Base-by-base conservation (phyloP, 1,140 invertebrate species). In the Euborellia annulipes region DNA sequence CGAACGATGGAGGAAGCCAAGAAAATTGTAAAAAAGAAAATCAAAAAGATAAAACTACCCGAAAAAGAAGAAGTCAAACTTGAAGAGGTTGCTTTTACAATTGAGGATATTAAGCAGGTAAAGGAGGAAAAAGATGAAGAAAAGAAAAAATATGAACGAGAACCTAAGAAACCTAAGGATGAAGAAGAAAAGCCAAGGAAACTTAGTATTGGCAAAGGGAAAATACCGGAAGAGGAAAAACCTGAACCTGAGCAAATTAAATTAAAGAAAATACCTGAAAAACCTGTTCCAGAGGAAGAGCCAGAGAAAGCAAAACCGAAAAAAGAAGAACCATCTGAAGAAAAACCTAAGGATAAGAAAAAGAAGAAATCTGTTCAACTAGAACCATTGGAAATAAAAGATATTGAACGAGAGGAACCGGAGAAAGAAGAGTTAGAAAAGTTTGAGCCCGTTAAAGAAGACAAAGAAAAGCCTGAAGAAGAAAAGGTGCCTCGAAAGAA, bases 1-100 rank as follows among this genome's bases (percentile, higher is more conserved):
- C 51, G 61, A 46, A 61, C 60, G 51, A 54, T 56, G 44, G 52
- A 61, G 47, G 59, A 62, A 52, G 59, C 61, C 8, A 37, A 52
- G 37, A 60, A 58, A 54, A 41, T 61, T 13, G 54, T 56, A 39
- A 61, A 61, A 46, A 55, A 41, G 22, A 60, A 58, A 48, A 36
- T 42, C 3, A 58, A 54, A 27, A 56, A 54, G 30, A 41, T 52
- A 8, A 59, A 61, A 48, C 46, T 57, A 0, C 36, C 53, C 9
- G 54, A 58, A 21, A 52, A 52, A 46, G 54, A 55, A 23, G 23
- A 50, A 14, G 21, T 23, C 4, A 49, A 55, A n/a, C 46, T 55
- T 30, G 54, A 55, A 42, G 49, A 55, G 46, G 16, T 52, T 7
- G 52, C 49, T 30, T 38, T 49, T 49, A 42, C 1, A 48, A 50